Conservation (phyloP, 2,888 invertebrate genomes). For the Idaea dimidiata region DNA sequence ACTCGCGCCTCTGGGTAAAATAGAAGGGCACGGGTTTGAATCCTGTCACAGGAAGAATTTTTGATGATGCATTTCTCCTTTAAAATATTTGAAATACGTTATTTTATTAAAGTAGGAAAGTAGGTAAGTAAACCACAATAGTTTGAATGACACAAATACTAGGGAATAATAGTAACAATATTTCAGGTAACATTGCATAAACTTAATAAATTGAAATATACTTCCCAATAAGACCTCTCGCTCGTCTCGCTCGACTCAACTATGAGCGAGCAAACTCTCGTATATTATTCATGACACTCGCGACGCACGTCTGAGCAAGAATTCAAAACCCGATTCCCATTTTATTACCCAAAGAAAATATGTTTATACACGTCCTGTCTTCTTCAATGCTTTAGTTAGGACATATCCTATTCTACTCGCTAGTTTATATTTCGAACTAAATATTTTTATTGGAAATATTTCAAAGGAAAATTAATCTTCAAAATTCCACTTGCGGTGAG, state of each 20-base stretch:
- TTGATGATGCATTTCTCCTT: no score
- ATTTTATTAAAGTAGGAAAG: no score
- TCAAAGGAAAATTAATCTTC: no score
- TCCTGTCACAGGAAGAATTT: no score
- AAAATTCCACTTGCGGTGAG: no score
- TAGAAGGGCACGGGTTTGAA: no score
- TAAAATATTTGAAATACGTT: no score
- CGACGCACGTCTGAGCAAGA: constrained; percentile 24
- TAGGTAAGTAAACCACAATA: no score
- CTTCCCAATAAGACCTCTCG: not conserved
- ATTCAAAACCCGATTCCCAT: constrained; percentile 24
- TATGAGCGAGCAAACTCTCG: not conserved
- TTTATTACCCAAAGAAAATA: constrained; percentile 40
- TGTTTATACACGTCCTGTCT: constrained; percentile 38
- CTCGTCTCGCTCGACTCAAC: constrained; percentile 2
- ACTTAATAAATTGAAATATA: not conserved
- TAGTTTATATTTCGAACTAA: not conserved
- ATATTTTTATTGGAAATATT: not conserved
- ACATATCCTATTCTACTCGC: constrained; percentile 21
- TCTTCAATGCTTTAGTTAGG: constrained; percentile 27
- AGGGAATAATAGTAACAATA: not conserved
- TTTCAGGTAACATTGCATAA: not conserved
- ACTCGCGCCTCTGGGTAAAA: no score
- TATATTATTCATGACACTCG: constrained; percentile 36
- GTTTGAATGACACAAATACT: not conserved